phyloP scores from a whole-genome alignment of 92 coral and sea anemone species.

The Bergia sp. region DNA sequence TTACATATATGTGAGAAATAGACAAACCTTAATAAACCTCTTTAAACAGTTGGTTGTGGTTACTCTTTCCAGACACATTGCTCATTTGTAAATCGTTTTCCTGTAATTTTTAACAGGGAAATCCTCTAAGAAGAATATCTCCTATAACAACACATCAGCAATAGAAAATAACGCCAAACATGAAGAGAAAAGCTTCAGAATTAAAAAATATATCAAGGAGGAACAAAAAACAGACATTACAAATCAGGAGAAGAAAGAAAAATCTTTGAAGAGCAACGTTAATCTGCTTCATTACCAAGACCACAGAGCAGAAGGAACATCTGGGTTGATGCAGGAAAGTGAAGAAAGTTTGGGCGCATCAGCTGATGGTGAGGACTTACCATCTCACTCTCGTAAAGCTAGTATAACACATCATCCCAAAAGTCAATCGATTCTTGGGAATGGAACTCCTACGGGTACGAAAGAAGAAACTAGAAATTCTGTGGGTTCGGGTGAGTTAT shows the following conservation, averaged over 20 bases:
- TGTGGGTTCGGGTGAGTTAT: background rate
- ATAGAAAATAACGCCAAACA: background rate
- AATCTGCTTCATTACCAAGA: background rate
- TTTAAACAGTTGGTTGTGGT: background rate
- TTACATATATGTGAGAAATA: too few relatives aligned
- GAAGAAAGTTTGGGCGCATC: background rate
- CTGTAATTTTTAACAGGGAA: background rate
- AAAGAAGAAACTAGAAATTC: background rate
- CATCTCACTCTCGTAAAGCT: background rate
- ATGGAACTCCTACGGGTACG: background rate
- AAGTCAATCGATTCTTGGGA: background rate
- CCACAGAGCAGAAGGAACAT: background rate
- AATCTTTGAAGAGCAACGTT: background rate
- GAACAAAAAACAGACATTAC: background rate
- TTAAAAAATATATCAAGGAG: background rate
- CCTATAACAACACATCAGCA: background rate
- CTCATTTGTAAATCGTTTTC: background rate
- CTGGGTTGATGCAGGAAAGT: background rate
- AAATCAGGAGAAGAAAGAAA: conserved; percentile 7
- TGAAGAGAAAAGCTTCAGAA: background rate
- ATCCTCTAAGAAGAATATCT: background rate
- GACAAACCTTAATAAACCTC: too few relatives aligned
- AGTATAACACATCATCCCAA: background rate
- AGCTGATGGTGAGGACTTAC: background rate
- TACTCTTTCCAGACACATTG: background rate